These are phyloP conservation scores for Phaenicophaeus curvirostris DNA, from an alignment of 2,797 vertebrate species.

Conservation along the genomic window DNA sequence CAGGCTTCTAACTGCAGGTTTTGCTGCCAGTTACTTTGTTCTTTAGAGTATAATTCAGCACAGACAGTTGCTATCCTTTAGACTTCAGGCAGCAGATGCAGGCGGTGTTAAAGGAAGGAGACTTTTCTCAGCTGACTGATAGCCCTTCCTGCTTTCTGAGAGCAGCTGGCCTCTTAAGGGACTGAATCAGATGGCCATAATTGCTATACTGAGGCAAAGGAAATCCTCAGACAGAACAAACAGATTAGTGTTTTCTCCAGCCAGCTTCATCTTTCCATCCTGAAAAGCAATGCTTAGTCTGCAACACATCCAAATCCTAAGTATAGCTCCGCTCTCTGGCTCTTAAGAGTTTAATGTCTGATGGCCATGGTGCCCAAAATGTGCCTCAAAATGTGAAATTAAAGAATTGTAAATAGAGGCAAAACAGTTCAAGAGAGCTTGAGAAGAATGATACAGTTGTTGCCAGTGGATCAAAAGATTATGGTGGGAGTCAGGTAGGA, in stretches of 20 bases:
- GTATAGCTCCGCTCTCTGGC: not conserved
- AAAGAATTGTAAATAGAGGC: not conserved
- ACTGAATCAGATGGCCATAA: not conserved
- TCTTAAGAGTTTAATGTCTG: not conserved
- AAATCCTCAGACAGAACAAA: not conserved
- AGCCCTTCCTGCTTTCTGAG: not conserved
- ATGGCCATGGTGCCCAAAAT: not conserved
- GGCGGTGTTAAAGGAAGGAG: not conserved
- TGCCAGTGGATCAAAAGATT: not conserved
- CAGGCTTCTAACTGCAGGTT: not conserved
- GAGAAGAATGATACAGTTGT: not conserved
- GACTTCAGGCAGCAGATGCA: not conserved
- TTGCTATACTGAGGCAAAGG: not conserved
- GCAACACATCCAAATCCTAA: not conserved
- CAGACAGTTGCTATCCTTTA: not conserved
- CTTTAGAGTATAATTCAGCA: not conserved
- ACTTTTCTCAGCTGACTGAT: not conserved
- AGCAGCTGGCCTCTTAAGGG: not conserved
- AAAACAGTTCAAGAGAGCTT: not conserved
- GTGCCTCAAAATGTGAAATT: not conserved
- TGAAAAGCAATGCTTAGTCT: not conserved
- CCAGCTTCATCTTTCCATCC: not conserved
- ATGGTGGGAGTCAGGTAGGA: not conserved
- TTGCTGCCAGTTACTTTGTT: not conserved
- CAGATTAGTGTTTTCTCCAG: not conserved